Conservation (phyloP, 2,113 vertebrate species). For the Sinosuthora webbiana region DNA sequence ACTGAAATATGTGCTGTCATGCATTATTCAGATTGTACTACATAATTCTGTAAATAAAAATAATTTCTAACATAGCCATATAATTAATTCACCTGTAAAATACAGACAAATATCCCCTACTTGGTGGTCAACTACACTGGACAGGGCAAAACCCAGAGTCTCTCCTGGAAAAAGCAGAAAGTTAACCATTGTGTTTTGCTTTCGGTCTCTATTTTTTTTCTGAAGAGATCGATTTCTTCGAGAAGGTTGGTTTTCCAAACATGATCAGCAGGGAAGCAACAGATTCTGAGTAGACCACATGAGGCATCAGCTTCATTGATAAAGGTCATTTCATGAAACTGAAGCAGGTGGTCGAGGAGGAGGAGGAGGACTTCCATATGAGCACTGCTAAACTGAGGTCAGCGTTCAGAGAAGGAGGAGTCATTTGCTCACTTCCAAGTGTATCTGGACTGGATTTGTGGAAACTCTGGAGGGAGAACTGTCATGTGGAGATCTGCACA, state of each 20-base stretch:
- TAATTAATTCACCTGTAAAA: neutral
- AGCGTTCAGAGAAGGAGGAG: neutral
- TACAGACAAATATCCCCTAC: neutral
- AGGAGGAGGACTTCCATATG: neutral
- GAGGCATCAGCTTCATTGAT: neutral
- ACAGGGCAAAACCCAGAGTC: neutral
- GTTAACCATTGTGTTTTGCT: neutral
- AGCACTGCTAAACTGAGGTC: neutral
- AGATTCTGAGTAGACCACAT: neutral
- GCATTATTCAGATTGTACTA: neutral
- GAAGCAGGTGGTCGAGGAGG: neutral
- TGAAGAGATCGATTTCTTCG: neutral
- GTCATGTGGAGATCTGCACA: neutral
- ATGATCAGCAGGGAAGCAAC: neutral
- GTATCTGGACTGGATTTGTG: neutral
- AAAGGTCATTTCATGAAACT: neutral
- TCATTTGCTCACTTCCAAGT: accelerated
- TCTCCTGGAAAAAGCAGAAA: neutral
- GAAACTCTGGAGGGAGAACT: neutral
- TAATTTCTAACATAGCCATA: neutral
- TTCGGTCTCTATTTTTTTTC: neutral
- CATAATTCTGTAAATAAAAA: neutral
- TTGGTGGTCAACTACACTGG: neutral
- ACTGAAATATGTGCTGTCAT: neutral
- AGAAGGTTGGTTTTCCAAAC: neutral